Percentiles rank a stretch among this genome's conserved stretches.
Conservation (phyloP, 2,888 invertebrate species). For the Adela reaumurella region DNA sequence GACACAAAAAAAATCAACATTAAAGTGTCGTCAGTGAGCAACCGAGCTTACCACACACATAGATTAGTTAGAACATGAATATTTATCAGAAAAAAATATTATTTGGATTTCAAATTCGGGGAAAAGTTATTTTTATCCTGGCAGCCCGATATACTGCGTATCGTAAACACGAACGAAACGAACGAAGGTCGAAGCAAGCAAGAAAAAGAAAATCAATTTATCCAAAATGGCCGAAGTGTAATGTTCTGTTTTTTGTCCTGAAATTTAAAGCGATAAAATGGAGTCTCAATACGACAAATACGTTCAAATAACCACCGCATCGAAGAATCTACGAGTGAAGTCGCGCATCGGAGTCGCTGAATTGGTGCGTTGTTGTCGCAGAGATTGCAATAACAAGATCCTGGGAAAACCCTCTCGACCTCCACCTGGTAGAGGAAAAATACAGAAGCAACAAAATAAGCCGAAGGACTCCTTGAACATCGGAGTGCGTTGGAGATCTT, state of each 20-base stretch:
- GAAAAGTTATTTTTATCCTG: no score
- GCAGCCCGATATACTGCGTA: no score
- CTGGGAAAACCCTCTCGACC: background rate
- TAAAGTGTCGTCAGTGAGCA: no score
- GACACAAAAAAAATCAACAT: no score
- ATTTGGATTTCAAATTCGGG: no score
- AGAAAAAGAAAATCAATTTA: constrained; percentile 14
- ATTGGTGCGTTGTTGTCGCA: background rate
- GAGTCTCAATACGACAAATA: constrained; percentile 33
- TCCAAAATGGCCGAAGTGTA: constrained; percentile 52
- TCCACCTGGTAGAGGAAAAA: constrained; percentile 15
- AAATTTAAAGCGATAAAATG: constrained; percentile 35
- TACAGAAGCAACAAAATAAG: constrained; percentile 26
- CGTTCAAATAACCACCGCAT: constrained; percentile 26
- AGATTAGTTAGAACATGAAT: no score
- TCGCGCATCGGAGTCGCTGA: background rate
- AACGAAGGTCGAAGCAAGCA: no score
- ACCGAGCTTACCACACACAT: no score
- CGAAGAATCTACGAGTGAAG: constrained; percentile 24
- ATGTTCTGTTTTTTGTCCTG: constrained; percentile 38
- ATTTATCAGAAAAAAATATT: no score
- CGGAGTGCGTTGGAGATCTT: background rate
- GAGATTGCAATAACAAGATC: background rate
- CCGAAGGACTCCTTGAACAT: constrained; percentile 9
- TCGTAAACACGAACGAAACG: no score